Evolutionary conservation across 1,140 invertebrate genomes (phyloP), one percentile per base, ranked within the genome.

Genomic region (Drosophila rhopaloa): DNA sequence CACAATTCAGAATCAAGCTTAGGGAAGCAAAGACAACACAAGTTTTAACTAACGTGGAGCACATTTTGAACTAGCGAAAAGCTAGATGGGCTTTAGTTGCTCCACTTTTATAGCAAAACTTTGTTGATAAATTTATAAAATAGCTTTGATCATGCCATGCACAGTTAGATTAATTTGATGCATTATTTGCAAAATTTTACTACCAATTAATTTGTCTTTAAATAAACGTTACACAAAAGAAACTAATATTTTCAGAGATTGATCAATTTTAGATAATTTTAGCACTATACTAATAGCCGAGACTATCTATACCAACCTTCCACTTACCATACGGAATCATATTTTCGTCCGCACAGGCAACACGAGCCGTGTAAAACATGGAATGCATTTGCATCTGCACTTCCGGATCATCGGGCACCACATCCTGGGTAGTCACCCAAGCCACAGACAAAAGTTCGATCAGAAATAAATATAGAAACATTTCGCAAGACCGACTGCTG

Each of bases 261-360:
- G 48, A 14, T n/a, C 57, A 54, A 58, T 70, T 65, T 60, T 5
- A 56, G n/a, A 53, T 40, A 4, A 55, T 54, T 59, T 53, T 32
- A 32, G 8, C 29, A 32, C 6, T 32, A 8, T 7, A 32, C 29
- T 32, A 6, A 7, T 24, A 54, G 4, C 9, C n/a, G 10, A 0
- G 6, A 5, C 32, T 29, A 9, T 13, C 14, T 29, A n/a, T 14
- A 7, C n/a, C 27, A 29, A 11, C 27, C 46, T 8, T 37, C 2
- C 6, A 48, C 76, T 89, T 62, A 89, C 79, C 72, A 54, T 83
- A 88, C 11, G 79, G 76, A 40, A 88, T 10, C 1, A 79, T 27
- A 19, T 76, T 79, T 8, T 86, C 83, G n/a, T 66, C 32, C 13
- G 83, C 82, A 59, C 82, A 86, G 4, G 47, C 56, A 35, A 53